Evolutionary conservation across 2,113 vertebrate genomes (phyloP).

Genomic region (Capreolus pygargus): DNA sequence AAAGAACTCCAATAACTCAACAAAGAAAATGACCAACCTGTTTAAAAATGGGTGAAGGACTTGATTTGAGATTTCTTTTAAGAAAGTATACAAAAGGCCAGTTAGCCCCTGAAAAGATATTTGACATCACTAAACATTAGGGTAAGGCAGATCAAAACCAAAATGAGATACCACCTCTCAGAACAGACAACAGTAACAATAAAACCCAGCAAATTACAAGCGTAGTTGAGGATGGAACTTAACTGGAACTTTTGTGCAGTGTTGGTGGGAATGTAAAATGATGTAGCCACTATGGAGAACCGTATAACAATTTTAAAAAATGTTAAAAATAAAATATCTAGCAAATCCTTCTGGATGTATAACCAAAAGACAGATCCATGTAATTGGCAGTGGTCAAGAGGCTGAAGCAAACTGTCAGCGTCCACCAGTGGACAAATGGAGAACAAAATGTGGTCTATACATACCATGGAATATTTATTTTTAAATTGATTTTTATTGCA

Average conservation of each 20-base stretch:
- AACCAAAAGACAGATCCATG: not conserved
- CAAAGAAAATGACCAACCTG: not conserved
- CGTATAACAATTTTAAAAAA: not conserved
- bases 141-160: not conserved
- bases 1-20: not conserved
- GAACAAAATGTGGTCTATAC: no score
- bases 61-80: not conserved
- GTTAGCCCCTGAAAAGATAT: not conserved
- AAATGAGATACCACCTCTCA: not conserved
- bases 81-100: not conserved
- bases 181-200: not conserved
- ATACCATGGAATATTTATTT: not conserved
- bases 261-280: not conserved
- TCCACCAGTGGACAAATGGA: rapidly evolving
- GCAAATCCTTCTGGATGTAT: not conserved
- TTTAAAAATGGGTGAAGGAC: not conserved
- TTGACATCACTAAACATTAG: not conserved
- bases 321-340: not conserved
- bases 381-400: not conserved
- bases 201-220: not conserved
- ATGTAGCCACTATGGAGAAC: not conserved
- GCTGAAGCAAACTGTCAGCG: not conserved
- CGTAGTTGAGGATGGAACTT: not conserved
- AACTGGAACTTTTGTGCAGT: not conserved
- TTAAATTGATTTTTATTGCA: not conserved